Percentiles rank a stretch among this genome's conserved stretches.
phyloP scores from a whole-genome alignment of 2,888 invertebrate genomes.

The Zaprionus obscuricornis region DNA sequence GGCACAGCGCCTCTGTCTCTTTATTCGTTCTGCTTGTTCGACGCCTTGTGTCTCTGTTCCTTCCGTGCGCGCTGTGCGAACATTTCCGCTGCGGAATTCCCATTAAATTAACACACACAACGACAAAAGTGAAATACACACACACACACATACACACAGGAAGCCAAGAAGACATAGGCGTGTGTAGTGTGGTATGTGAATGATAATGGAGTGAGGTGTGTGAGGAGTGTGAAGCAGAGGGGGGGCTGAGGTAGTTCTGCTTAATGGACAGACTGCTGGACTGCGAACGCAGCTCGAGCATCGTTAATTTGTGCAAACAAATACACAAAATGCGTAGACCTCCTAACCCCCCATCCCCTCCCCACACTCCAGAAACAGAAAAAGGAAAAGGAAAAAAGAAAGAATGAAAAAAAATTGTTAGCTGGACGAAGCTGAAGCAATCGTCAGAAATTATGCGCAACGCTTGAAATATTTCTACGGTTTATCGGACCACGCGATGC shows the following conservation, averaged over 20 bases:
- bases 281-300: slow-evolving; percentile 40
- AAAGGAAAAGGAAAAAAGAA: slow-evolving; percentile 14
- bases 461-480: slow-evolving; percentile 36
- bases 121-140: too few species aligned
- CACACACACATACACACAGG: slow-evolving; percentile 14
- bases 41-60: slow-evolving; percentile 13
- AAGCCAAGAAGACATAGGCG: neutral
- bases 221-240: too few species aligned
- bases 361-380: slow-evolving; percentile 2
- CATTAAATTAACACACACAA: slow-evolving; percentile 66
- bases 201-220: too few species aligned
- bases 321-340: slow-evolving; percentile 31
- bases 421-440: slow-evolving; percentile 29
- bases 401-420: neutral
- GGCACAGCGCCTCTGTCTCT: slow-evolving; percentile 21
- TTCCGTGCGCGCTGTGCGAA: slow-evolving; percentile 44
- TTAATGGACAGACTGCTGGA: neutral
- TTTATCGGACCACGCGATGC: too few species aligned
- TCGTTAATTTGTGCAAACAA: slow-evolving; percentile 76
- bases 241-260: too few species aligned
- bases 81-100: slow-evolving; percentile 73
- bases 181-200: too few species aligned
- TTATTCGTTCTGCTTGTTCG: too few species aligned
- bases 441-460: slow-evolving; percentile 59
- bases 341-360: too few species aligned